phyloP scores from a whole-genome alignment of 2,888 invertebrate genomes.

The Agonopterix heracliana region DNA sequence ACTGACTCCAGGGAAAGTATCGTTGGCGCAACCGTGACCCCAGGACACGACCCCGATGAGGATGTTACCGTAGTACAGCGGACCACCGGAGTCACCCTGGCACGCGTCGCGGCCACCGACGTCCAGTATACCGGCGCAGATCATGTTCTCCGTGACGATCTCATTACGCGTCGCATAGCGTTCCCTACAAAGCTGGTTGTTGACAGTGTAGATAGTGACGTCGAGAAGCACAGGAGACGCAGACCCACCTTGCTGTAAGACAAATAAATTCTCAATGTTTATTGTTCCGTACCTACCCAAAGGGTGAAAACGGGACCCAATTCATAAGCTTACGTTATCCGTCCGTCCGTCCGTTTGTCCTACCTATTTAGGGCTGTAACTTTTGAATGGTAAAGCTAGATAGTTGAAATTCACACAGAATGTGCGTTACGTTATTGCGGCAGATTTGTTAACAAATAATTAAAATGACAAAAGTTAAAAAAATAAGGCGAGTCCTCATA shows the following conservation, averaged over 20 bases:
- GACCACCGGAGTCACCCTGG: slow-evolving; percentile 61
- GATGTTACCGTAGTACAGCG: slow-evolving; percentile 45
- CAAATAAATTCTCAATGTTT: not conserved
- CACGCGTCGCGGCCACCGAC: slow-evolving; percentile 18
- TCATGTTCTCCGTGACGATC: slow-evolving; percentile 33
- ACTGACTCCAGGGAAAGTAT: slow-evolving; percentile 62
- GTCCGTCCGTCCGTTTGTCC: no score
- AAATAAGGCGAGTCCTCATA: no score
- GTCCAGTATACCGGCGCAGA: slow-evolving; percentile 34
- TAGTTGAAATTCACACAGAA: no score
- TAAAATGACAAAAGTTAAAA: no score
- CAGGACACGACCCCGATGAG: slow-evolving; percentile 66
- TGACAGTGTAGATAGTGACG: slow-evolving; percentile 40
- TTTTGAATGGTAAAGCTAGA: no score
- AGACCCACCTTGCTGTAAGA: slow-evolving; percentile 24
- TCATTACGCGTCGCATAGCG: slow-evolving; percentile 28
- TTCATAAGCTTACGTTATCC: no score
- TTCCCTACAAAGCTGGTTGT: slow-evolving; percentile 30
- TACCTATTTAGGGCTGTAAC: no score
- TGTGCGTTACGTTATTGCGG: no score
- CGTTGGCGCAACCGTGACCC: slow-evolving; percentile 62
- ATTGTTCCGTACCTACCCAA: slow-evolving; percentile 21
- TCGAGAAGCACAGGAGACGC: slow-evolving; percentile 28
- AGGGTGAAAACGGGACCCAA: no score
- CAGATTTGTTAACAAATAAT: no score